Conservation (phyloP, 2,797 vertebrate species). For the Sternarchorhynchus goeldii region DNA sequence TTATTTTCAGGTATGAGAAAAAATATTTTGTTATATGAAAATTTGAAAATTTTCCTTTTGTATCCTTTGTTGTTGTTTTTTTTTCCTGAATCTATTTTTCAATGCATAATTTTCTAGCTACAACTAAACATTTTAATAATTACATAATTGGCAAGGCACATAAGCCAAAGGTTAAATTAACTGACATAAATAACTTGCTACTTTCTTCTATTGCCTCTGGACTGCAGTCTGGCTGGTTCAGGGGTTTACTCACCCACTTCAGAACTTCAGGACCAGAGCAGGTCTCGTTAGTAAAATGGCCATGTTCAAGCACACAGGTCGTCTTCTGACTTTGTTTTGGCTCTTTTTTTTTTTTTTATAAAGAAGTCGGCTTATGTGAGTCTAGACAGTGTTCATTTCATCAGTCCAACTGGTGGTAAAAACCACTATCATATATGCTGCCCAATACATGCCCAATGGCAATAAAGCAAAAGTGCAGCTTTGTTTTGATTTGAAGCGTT, state of each 20-base stretch:
- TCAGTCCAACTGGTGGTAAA: background rate
- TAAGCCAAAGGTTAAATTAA: too few species aligned
- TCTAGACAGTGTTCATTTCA: background rate
- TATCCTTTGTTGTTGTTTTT: too few species aligned
- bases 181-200: background rate
- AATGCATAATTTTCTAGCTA: too few species aligned
- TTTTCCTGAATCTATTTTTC: too few species aligned
- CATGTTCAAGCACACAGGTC: background rate
- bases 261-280: background rate
- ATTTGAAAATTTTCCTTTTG: too few species aligned
- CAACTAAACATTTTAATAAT: too few species aligned
- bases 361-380: background rate
- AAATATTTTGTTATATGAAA: too few species aligned
- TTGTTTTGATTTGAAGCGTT: background rate
- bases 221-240: background rate
- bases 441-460: background rate
- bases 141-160: too few species aligned
- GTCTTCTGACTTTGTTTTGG: background rate
- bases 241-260: background rate
- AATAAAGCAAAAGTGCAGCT: conserved; percentile 4
- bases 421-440: background rate
- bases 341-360: conserved; percentile 5
- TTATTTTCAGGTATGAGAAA: too few species aligned
- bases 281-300: background rate
- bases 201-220: conserved; percentile 6